Base-by-base conservation (phyloP, 1,140 invertebrate species). In the Pseudoatta argentina region DNA sequence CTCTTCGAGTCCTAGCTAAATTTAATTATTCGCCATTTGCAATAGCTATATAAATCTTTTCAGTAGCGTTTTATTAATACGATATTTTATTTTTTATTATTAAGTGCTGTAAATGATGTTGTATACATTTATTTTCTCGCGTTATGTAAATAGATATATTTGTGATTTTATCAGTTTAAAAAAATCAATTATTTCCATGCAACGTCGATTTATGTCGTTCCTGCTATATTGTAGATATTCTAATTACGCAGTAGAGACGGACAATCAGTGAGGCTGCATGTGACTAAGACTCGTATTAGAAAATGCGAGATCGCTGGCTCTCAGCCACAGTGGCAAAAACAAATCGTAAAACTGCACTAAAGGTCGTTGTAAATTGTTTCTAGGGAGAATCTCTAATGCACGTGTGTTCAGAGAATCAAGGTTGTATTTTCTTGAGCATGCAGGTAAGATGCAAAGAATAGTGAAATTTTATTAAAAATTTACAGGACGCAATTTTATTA, bases 251-350 rank as follows among this genome's bases (percentile, higher is more conserved):
- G 57, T 63, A 48, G 69, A 34, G 44, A 48, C 34, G n/a, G 24
- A 34, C 34, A 55, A 82, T 73, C 24, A 34, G 14, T 30, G 30
- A 48, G 24, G 34, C 66, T 30, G 34, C 12, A 7, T 82, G 12
- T 55, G 63, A 79, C 63, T 30, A 83, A 75, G 55, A 73, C 39
- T 59, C 79, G 55, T 61, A 67, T 44, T 73, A 73, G 79, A 73
- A 83, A 83, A 83, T 34, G n/a, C 77, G 53, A 83, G n/a, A 83
- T 83, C 21, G 79, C 79, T 83, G 79, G 79, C 79, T 73, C 21
- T 44, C 27, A 21, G 79, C 79, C 79, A 83, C 39, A 24, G 48
- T 27, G 48, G 59, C 69, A 83, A 73, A 75, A 83, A 61, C 69
- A 73, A 30, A 61, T 83, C 55, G 55, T 75, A 83, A 83, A 83